Base-by-base conservation (phyloP, 1,140 invertebrate genomes). In the Eciton burchellii region DNA sequence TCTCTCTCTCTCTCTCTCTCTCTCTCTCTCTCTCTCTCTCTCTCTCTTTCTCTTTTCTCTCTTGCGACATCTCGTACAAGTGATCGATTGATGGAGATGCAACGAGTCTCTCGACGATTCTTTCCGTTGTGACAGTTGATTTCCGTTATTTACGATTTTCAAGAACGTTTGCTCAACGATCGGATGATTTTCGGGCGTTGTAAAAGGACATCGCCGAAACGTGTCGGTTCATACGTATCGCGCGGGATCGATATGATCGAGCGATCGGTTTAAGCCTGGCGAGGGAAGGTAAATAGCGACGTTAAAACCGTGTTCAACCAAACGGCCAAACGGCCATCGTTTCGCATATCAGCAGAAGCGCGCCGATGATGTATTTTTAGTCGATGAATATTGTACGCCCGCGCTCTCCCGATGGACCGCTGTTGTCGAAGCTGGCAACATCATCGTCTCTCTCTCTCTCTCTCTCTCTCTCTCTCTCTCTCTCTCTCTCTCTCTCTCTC, bases 291-390 rank as follows among this genome's bases (percentile, higher is more conserved):
- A 79, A 68, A 57, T 49, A 79, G 62, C 0, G 63, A 0, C 19
- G 63, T 70, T 79, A 79, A 79, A 79, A 57, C 63, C 19, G 14
- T 29, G 49, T 56, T 21, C 49, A 41, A 12, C 56, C 16, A 3
- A n/a, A 35, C 29, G 19, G 16, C 56, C 43, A 12, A 45, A n/a
- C 16, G n/a, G n/a, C 54, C 26, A 65, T 41, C 45, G 47, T 66
- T 66, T 66, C 62, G 6, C n/a, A 70, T 79, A 70, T 79, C 63
- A 49, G 24, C 35, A 16, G 16, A 19, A 43, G 63, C 74, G 41
- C 52, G 26, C 43, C 73, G 47, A 16, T 65, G 63, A 79, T 79
- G 62, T 79, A 79, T 79, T 79, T 79, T 79, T 70, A 70, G 49
- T 79, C 63, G 49, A 56, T 57, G 63, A 79, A 79, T 79, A 70